Percentiles rank a stretch among this genome's conserved stretches.
Conservation (phyloP, 2,888 invertebrate genomes). For the Leptopilina drosophilae region DNA sequence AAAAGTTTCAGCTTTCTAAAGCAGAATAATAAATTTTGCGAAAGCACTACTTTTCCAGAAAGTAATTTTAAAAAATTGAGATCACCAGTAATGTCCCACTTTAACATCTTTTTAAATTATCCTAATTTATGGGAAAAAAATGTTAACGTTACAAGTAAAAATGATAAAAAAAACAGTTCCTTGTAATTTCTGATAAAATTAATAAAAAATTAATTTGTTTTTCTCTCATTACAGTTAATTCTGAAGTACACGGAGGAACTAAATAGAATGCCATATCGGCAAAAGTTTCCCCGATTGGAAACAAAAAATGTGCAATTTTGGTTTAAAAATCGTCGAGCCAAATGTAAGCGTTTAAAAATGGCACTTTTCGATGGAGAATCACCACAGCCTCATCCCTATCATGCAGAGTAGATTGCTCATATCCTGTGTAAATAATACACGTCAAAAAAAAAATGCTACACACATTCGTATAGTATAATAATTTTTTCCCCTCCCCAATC, state of each 20-base stretch:
- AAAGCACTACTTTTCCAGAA: too few relatives aligned
- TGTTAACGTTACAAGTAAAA: too few relatives aligned
- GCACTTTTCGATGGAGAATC: constrained; percentile 87
- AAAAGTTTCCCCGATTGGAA: constrained; percentile 98
- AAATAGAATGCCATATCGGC: constrained; percentile 97
- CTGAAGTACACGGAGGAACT: constrained; percentile 98
- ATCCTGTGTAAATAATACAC: constrained; percentile 47
- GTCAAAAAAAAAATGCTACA: constrained; percentile 17
- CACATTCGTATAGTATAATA: constrained; percentile 44
- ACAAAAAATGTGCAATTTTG: constrained; percentile 99
- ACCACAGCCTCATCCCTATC: constrained; percentile 78
- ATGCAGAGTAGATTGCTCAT: constrained; percentile 69
- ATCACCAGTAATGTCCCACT: too few relatives aligned
- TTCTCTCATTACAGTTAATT: constrained; percentile 83
- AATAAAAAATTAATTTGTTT: background rate
- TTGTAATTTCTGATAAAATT: too few relatives aligned
- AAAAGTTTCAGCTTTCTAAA: too few relatives aligned
- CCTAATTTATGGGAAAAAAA: too few relatives aligned
- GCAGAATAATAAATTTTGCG: too few relatives aligned
- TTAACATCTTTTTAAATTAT: too few relatives aligned
- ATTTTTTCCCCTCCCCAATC: constrained; percentile 8
- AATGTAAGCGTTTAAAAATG: constrained; percentile 97
- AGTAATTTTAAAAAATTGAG: too few relatives aligned
- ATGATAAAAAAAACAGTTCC: too few relatives aligned
- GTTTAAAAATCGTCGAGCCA: constrained; percentile 99